Evolutionary conservation across 2,797 vertebrate species (phyloP), one percentile per base, ranked within the genome.

Genomic region (Xiphophorus birchmanni): DNA sequence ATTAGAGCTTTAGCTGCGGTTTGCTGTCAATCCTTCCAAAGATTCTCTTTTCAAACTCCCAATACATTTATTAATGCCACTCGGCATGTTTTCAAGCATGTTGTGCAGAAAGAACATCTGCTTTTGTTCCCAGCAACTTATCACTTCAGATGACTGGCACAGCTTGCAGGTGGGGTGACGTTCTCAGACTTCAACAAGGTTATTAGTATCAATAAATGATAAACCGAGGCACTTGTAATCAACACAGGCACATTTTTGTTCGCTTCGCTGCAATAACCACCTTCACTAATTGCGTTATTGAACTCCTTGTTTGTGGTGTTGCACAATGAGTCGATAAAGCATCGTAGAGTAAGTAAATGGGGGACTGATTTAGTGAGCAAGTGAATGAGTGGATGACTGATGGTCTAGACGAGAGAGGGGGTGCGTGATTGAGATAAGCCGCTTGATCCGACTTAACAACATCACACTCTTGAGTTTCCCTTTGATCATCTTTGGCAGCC

Each of bases 401-500:
- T 91, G 78, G 74, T 84, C 82, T 50, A 18, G 82, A 91, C 88
- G 81, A 87, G 83, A 58, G 80, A 90, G 84, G 79, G 79, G 82
- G 81, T 88, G 85, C 56, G 29, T 76, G 78, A 81, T 78, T 44
- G 81, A 90, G 91, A 92, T 92, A 93, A 92, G 90, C 84, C 87
- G 85, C 83, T 81, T 86, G 91, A 92, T 92, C 83, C 79, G 58
- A 73, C 86, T 83, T 86, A 81, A 80, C 81, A 88, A 89, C 89
- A 88, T 89, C 82, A 35, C 88, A 80, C 80, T 77, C 29, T 82
- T 44, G 80, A 91, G 83, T 79, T 91, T 87, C 75, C 52, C 91
- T 94, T 94, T 94, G 93, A 95, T 94, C 91, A 81, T 80, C 88
- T 88, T 87, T 73, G 80, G 76, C 71, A 84, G 81, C 85, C 75